These are phyloP conservation scores for Ptychoptera albimana DNA, from an alignment of 2,888 invertebrate genomes.

Conservation along the genomic window DNA sequence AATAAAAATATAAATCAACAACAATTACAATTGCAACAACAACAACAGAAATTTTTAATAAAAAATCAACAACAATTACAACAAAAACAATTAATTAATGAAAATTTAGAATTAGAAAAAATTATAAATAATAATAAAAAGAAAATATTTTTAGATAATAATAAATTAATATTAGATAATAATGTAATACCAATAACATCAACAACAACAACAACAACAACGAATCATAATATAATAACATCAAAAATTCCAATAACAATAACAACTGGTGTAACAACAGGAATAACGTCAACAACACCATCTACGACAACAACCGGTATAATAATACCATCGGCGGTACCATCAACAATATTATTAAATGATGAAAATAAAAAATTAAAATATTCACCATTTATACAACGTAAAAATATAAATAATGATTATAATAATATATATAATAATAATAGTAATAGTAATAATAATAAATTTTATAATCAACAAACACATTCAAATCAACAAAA, in stretches of 20 bases:
- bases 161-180: not conserved
- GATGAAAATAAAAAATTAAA: conserved; percentile 19
- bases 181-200: conserved; percentile 7
- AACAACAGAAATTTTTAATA: too few species aligned
- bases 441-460: conserved; percentile 2
- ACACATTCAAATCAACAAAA: conserved; percentile 19
- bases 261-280: not conserved
- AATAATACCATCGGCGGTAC: not conserved
- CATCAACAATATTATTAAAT: conserved; percentile 3
- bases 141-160: not conserved
- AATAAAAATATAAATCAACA: too few species aligned
- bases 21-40: conserved; percentile 6
- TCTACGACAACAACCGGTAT: conserved; percentile 1
- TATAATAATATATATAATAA: not conserved
- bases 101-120: conserved; percentile 4
- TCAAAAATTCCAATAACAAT: not conserved
- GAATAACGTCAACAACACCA: conserved; percentile 2
- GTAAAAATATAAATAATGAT: not conserved
- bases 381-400: conserved; percentile 24
- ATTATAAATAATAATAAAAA: conserved; percentile 14
- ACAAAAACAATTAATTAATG: conserved; percentile 10
- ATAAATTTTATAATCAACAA: too few species aligned
- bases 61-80: too few species aligned
- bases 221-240: not conserved
- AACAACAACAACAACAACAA: conserved; percentile 6